Evolutionary conservation across 2,888 invertebrate species (phyloP).

Genomic region (Meghimatium bilineatum): DNA sequence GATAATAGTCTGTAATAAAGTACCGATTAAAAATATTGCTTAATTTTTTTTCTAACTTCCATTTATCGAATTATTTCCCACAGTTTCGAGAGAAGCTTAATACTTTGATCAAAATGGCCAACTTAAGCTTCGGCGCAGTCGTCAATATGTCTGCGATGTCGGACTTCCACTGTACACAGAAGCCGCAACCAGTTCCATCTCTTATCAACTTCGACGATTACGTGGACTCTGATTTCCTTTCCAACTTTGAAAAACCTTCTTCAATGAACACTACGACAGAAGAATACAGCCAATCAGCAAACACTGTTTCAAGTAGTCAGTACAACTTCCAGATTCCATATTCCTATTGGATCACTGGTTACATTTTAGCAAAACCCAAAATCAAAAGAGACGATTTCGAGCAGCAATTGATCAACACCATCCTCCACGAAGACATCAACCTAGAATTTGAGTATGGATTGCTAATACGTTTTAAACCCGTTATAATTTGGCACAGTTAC

Average conservation of each 20-base stretch:
- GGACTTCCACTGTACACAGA: not conserved
- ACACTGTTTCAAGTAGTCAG: not conserved
- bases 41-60: too few relatives aligned
- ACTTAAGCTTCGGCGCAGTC: not conserved
- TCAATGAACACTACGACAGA: too few relatives aligned
- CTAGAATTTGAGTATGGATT: not conserved
- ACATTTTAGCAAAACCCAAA: not conserved
- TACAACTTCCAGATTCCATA: not conserved
- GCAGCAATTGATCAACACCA: not conserved
- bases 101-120: not conserved
- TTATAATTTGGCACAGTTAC: not conserved
- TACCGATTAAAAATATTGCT: too few relatives aligned
- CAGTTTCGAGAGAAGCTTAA: not conserved
- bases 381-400: not conserved
- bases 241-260: too few relatives aligned
- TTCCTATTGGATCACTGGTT: not conserved
- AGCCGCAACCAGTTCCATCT: not conserved
- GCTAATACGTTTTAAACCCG: not conserved
- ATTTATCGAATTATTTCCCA: not conserved
- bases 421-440: not conserved
- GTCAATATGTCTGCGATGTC: not conserved
- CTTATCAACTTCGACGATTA: not conserved
- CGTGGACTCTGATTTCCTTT: too few relatives aligned
- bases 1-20: too few relatives aligned
- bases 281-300: not conserved